Evolutionary conservation across 2,797 vertebrate genomes (phyloP).

Genomic region (Menidia menidia): DNA sequence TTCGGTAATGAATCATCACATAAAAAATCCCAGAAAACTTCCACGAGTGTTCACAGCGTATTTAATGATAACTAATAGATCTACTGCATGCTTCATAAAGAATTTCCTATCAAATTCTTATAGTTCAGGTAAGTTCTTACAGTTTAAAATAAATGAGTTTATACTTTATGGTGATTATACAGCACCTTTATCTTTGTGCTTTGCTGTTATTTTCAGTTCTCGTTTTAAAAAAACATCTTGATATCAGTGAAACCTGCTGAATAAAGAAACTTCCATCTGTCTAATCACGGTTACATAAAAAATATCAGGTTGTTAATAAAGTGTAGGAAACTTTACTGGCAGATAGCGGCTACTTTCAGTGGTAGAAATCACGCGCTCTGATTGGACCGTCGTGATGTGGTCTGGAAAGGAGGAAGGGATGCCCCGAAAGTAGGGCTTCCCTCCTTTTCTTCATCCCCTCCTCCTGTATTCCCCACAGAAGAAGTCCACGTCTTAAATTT

Average conservation of each 20-base stretch:
- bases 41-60: background rate
- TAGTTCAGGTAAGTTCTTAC: background rate
- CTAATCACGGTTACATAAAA: background rate
- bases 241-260: background rate
- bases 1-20: too few relatives aligned
- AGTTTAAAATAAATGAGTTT: background rate
- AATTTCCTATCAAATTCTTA: background rate
- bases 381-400: background rate
- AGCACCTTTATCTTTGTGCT: background rate
- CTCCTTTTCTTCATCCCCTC: slow-evolving; percentile 45
- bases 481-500: too few relatives aligned
- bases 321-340: slow-evolving; percentile 1
- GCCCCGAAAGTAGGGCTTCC: slow-evolving; percentile 60
- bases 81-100: too few relatives aligned
- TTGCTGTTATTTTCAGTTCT: background rate
- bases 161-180: background rate
- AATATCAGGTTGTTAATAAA: slow-evolving; percentile 6
- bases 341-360: slow-evolving; percentile 32
- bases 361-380: slow-evolving; percentile 20
- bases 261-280: background rate
- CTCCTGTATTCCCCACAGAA: background rate
- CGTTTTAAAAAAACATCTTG: background rate
- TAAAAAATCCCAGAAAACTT: too few relatives aligned
- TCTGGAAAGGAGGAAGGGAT: slow-evolving; percentile 23
- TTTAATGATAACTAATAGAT: too few relatives aligned